A percentile compares a stretch with the other conserved stretches of the same genome.
Conservation (phyloP, 2,113 vertebrate genomes). For the Semnornis frantzii region DNA sequence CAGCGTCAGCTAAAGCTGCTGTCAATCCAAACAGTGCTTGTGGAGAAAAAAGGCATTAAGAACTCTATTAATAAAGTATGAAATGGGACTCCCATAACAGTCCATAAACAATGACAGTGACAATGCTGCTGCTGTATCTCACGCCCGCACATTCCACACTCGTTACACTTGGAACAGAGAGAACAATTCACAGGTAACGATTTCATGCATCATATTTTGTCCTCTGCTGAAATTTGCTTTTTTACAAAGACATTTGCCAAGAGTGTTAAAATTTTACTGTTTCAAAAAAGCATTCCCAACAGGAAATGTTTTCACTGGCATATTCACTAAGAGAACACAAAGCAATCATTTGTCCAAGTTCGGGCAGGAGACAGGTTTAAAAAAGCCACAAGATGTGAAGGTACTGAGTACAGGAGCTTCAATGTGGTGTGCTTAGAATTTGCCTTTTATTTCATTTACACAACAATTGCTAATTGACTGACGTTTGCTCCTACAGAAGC, state of each 20-base stretch:
- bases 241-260: conserved; percentile 32
- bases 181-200: conserved; percentile 39
- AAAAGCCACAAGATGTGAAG: background rate
- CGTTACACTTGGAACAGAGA: background rate
- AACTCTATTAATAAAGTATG: conserved; percentile 66
- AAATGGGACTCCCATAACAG: conserved; percentile 56
- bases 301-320: conserved; percentile 38
- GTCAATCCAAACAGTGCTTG: conserved; percentile 54
- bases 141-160: background rate
- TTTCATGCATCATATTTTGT: conserved; percentile 29
- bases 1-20: conserved; percentile 57
- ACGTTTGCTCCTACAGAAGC: background rate
- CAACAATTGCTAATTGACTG: background rate
- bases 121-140: conserved; percentile 30
- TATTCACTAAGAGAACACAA: background rate
- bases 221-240: conserved; percentile 37
- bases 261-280: conserved; percentile 18
- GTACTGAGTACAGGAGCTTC: background rate
- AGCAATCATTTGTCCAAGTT: background rate
- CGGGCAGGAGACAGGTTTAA: background rate
- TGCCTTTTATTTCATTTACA: background rate
- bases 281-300: conserved; percentile 40
- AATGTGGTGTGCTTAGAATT: background rate
- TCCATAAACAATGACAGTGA: conserved; percentile 48
- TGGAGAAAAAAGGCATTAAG: conserved; percentile 42